phyloP scores from a whole-genome alignment of 2,888 invertebrate genomes.

The Tinea trinotella region DNA sequence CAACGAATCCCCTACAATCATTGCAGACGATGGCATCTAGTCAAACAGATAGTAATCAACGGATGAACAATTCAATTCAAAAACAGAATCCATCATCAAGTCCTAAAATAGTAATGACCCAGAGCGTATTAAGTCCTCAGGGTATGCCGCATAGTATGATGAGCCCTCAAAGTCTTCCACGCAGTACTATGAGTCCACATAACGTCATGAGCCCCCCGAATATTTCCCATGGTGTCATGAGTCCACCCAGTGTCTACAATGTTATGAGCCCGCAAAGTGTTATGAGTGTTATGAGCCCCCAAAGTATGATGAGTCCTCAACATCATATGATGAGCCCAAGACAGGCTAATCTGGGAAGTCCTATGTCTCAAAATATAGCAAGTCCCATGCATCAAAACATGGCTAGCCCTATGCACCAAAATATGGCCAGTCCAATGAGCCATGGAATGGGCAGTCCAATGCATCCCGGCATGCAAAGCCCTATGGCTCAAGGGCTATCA shows the following conservation, averaged over 20 bases:
- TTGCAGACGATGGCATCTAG: slow-evolving; percentile 58
- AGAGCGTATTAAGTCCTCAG: slow-evolving; percentile 55
- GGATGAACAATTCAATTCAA: slow-evolving; percentile 42
- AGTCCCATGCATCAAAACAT: slow-evolving; percentile 52
- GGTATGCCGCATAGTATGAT: slow-evolving; percentile 56
- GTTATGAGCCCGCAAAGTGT: slow-evolving; percentile 65
- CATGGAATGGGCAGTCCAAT: slow-evolving; percentile 62
- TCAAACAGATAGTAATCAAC: slow-evolving; percentile 39
- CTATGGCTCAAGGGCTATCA: slow-evolving; percentile 54
- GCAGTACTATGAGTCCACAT: slow-evolving; percentile 62
- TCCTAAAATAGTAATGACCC: slow-evolving; percentile 55
- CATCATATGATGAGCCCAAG: slow-evolving; percentile 65
- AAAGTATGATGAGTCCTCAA: slow-evolving; percentile 60
- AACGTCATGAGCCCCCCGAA: slow-evolving; percentile 50
- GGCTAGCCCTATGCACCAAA: slow-evolving; percentile 56
- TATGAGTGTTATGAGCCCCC: slow-evolving; percentile 67
- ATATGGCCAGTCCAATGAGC: slow-evolving; percentile 60
- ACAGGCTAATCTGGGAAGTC: slow-evolving; percentile 47
- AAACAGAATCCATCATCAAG: slow-evolving; percentile 46
- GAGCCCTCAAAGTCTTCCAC: slow-evolving; percentile 61
- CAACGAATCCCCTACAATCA: slow-evolving; percentile 53
- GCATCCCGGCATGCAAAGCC: slow-evolving; percentile 57
- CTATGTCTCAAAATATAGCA: slow-evolving; percentile 47
- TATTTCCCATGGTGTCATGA: slow-evolving; percentile 47
- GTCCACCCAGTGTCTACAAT: slow-evolving; percentile 56